phyloP scores from a whole-genome alignment of 2,888 invertebrate species.

The Pyralis farinalis region DNA sequence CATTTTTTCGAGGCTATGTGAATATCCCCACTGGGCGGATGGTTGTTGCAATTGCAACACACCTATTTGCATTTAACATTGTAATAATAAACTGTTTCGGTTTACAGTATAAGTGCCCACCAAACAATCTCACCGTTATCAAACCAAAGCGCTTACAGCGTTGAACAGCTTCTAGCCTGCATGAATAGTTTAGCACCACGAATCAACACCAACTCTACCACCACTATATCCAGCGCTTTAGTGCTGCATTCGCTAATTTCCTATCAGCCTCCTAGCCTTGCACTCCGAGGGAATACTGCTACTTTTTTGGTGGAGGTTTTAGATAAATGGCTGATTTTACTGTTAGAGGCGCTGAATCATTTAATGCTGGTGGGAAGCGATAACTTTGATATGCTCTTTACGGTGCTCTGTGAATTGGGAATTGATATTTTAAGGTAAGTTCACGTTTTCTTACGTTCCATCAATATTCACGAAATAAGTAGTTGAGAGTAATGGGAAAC shows the following conservation, averaged over 20 bases:
- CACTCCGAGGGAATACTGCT: constrained; percentile 39
- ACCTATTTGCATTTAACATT: too few species aligned
- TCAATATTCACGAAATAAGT: too few species aligned
- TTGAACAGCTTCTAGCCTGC: constrained; percentile 58
- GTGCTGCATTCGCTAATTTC: constrained; percentile 57
- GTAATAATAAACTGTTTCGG: neutral
- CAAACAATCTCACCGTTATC: constrained; percentile 54
- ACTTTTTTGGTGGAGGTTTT: constrained; percentile 44
- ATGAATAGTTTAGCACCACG: constrained; percentile 42
- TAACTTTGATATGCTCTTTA: constrained; percentile 48
- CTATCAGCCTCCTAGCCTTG: constrained; percentile 54
- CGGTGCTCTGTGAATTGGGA: constrained; percentile 54
- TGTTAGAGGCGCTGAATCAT: constrained; percentile 51
- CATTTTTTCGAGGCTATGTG: too few species aligned
- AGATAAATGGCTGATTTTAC: constrained; percentile 51
- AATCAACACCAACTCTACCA: constrained; percentile 41
- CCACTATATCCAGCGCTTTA: constrained; percentile 54
- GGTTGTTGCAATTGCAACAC: too few species aligned
- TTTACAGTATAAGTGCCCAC: constrained; percentile 43
- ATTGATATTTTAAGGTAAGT: constrained; percentile 48
- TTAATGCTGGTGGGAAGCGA: constrained; percentile 44
- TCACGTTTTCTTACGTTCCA: too few species aligned
- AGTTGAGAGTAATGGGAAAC: too few species aligned
- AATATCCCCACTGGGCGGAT: too few species aligned
- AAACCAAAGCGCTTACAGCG: constrained; percentile 67